Base-by-base conservation (phyloP, 2,888 invertebrate genomes). In the Mimachlamys varia region DNA sequence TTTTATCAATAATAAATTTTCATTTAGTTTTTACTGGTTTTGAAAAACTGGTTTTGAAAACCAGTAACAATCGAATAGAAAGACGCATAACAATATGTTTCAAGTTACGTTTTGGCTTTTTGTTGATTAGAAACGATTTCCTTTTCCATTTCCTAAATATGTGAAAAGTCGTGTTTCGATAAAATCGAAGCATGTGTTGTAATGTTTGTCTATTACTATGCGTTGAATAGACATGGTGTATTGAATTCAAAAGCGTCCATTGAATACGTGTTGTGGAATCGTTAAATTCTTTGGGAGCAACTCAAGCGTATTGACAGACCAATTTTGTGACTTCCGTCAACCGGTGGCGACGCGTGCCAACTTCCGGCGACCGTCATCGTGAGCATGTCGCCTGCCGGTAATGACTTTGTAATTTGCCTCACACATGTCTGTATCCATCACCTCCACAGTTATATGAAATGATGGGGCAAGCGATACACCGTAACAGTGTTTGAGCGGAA, bases 391-490 rank as follows among this genome's bases (percentile, higher is more conserved):
- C 5, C 76, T 76, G 76, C 76, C 76, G 76, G 76, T 76, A 76
- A 76, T 76, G 76, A 76, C 76, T 76, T 76, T 76, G 76, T 76
- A 76, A 76, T 76, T 76, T 76, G 76, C 76, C 76, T 76, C 76
- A 33, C 76, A 76, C 27, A 76, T 76, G 76, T 22, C 76, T 76
- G 76, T 33, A 76, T 33, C 27, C 76, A 76, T 76, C 76, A 33
- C 33, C 76, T 76, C 33, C 13, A 33, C 33, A 27, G 76, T 76
- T 27, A 76, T 76, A 33, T 76, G 27, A 76, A 76, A 76, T 27
- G 76, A 22, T 17, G 1, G 27, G 22, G 62, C 62, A 62, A 76
- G 17, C 33, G 76, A 76, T 76, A 76, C 76, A 76, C 76, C 76
- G 76, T 76, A 7, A 76, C 76, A 76, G 13, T 33, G 27, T 76